These are phyloP conservation scores for Arctia plantaginis DNA, from an alignment of 2,888 invertebrate species.

Conservation along the genomic window DNA sequence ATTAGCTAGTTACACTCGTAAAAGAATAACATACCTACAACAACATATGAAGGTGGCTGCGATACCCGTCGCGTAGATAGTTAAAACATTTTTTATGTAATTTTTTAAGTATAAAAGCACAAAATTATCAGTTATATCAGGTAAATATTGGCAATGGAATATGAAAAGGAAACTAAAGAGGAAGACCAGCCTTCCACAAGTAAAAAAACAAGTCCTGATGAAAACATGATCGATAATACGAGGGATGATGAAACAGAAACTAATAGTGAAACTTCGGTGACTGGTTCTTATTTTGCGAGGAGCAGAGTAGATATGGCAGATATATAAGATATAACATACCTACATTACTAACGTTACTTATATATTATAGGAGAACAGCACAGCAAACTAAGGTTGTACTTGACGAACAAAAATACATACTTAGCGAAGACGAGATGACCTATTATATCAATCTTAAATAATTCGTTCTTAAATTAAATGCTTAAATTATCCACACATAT, in stretches of 20 bases:
- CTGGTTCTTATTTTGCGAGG: conserved; percentile 51
- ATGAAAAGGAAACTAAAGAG: conserved; percentile 56
- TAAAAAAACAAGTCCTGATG: conserved; percentile 56
- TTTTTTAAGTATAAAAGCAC: conserved; percentile 38
- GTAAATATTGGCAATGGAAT: conserved; percentile 65
- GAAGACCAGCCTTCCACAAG: conserved; percentile 57
- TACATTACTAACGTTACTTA: conserved; percentile 14
- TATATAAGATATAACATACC: no score
- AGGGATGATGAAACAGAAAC: conserved; percentile 45
- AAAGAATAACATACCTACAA: conserved; percentile 15
- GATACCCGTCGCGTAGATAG: conserved; percentile 29
- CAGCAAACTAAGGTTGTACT: neutral
- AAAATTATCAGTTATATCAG: conserved; percentile 67
- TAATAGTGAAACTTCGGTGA: conserved; percentile 51
- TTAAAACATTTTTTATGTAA: conserved; percentile 28
- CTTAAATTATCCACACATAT: no score
- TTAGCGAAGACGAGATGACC: neutral
- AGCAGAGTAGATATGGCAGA: conserved; percentile 54
- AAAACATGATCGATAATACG: conserved; percentile 41
- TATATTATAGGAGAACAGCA: conserved; percentile 14
- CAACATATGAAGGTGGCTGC: conserved; percentile 43
- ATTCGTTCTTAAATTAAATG: no score
- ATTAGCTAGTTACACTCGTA: conserved; percentile 9
- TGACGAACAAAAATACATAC: no score
- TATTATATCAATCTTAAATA: no score